Evolutionary conservation across 2,113 vertebrate species (phyloP).

Genomic region (Dasypus novemcinctus): DNA sequence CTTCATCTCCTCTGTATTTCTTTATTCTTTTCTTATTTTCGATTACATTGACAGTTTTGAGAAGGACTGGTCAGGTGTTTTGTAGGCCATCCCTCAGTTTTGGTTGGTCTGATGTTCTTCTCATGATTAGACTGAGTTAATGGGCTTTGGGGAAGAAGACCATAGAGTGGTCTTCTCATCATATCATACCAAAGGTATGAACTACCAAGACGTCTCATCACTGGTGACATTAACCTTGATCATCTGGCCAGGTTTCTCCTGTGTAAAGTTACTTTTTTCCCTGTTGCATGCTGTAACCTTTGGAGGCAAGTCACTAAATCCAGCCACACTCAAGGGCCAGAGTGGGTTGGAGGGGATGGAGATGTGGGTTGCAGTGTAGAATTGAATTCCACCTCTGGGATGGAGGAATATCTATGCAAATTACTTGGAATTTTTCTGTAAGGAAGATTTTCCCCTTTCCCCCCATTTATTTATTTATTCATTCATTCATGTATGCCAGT

Average conservation of each 20-base stretch:
- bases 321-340: neutral
- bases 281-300: too few relatives aligned
- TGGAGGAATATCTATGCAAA: accelerated
- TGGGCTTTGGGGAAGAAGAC: too few relatives aligned
- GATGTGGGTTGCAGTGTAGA: neutral
- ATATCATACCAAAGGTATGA: accelerated
- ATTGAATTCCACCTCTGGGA: too few relatives aligned
- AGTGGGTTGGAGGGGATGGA: too few relatives aligned
- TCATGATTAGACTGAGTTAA: neutral
- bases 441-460: neutral
- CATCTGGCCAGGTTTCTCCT: neutral
- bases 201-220: accelerated
- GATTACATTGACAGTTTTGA: neutral
- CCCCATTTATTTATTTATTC: neutral
- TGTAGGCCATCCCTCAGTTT: neutral
- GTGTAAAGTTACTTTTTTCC: neutral
- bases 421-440: neutral
- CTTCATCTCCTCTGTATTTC: neutral
- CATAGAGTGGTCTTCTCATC: neutral
- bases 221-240: neutral
- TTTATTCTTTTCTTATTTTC: neutral
- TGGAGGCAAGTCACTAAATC: neutral
- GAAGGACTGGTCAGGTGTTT: too few relatives aligned
- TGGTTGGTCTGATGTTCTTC: neutral
- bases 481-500: neutral